Percentiles rank a stretch among this genome's conserved stretches.
Conservation (phyloP, 2,888 invertebrate genomes). For the Melinopterus prodromus region DNA sequence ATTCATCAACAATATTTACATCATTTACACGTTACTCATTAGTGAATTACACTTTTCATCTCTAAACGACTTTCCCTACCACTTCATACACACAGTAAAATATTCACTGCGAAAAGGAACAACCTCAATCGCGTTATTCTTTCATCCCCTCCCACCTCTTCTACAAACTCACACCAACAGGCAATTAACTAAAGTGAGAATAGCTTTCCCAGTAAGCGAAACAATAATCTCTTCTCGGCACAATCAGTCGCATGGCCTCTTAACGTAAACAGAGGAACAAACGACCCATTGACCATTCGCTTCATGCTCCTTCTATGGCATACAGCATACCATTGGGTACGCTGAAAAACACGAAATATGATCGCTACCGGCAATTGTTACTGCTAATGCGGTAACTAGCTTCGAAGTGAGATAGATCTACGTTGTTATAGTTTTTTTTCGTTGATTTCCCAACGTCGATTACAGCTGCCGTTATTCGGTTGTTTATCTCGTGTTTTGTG, state of each 20-base stretch:
- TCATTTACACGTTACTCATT: no score
- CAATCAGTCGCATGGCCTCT: neutral
- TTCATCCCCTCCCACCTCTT: neutral
- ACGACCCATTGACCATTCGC: neutral
- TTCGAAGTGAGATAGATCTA: neutral
- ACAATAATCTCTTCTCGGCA: neutral
- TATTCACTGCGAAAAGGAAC: neutral
- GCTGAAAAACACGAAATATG: neutral
- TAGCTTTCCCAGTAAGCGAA: neutral
- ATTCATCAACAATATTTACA: no score
- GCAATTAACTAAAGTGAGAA: neutral
- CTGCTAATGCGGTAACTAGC: neutral
- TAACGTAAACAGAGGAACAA: neutral
- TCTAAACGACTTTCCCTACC: no score
- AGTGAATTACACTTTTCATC: no score
- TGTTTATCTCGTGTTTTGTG: no score
- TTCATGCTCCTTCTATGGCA: neutral
- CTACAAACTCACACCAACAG: neutral
- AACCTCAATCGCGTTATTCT: neutral
- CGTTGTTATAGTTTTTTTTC: neutral
- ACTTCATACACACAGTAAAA: neutral
- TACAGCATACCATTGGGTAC: neutral
- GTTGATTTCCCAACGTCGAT: neutral
- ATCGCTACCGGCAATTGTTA: constrained; percentile 4
- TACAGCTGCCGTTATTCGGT: neutral